Conservation (phyloP, 1,140 invertebrate species). For the Rhopalosiphum maidis region DNA sequence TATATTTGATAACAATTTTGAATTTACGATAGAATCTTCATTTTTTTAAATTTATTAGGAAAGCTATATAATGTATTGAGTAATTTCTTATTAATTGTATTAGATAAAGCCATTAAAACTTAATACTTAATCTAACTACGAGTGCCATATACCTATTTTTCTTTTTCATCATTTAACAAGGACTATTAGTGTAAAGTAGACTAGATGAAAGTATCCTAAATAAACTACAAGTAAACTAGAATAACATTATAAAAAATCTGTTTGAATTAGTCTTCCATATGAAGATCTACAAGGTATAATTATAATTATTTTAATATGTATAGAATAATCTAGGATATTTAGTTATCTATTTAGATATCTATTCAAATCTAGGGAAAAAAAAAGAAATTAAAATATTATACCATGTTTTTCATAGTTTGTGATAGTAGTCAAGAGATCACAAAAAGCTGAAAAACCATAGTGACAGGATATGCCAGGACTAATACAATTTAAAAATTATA, state of each 20-base stretch:
- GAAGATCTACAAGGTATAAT: not conserved
- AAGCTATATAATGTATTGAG: too few species aligned
- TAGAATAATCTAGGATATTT: not conserved
- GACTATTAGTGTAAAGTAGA: not conserved
- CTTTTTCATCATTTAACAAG: not conserved
- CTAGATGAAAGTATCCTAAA: not conserved
- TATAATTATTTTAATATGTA: not conserved
- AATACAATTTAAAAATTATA: not conserved
- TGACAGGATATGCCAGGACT: not conserved
- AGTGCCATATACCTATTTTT: not conserved
- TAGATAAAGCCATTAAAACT: not conserved
- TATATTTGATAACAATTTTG: too few species aligned
- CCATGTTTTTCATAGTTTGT: not conserved
- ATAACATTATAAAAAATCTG: not conserved
- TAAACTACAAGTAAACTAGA: not conserved
- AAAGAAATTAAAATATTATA: not conserved
- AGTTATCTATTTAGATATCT: too few species aligned
- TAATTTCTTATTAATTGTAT: too few species aligned
- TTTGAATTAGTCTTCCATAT: not conserved
- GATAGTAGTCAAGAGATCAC: not conserved
- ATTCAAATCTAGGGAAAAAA: not conserved
- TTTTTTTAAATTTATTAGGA: too few species aligned
- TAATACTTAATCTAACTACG: not conserved
- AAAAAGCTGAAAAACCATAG: too few species aligned
- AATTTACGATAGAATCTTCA: too few species aligned